A percentile compares a stretch with the other conserved stretches of the same genome.
These are phyloP conservation scores for Anguilla japonica DNA, from an alignment of 2,113 vertebrate genomes.

Conservation along the genomic window DNA sequence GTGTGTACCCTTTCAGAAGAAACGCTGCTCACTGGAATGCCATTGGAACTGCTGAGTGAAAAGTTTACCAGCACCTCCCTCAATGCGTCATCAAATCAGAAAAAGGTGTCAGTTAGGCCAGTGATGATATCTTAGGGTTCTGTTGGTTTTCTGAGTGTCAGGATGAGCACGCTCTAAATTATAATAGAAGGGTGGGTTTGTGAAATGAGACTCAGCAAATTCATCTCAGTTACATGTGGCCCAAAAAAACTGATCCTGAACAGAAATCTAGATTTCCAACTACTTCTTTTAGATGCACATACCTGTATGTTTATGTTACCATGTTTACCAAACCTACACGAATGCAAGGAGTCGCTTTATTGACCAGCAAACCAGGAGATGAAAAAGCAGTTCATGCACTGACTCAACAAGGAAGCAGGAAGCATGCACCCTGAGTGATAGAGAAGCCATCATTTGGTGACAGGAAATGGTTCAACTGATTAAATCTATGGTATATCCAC, in stretches of 20 bases:
- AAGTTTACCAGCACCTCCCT: not conserved
- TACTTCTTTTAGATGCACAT: not conserved
- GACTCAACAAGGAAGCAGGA: constrained; percentile 35
- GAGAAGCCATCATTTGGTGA: not conserved
- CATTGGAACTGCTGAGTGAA: not conserved
- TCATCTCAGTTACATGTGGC: not conserved
- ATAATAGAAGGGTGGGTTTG: not conserved
- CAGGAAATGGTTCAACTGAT: constrained; percentile 29
- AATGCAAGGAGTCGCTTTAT: not conserved
- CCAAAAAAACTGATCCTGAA: not conserved
- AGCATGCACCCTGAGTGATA: constrained; percentile 25
- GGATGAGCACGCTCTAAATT: not conserved
- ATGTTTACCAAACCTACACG: not conserved
- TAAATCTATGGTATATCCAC: not conserved
- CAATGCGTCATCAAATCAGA: not conserved
- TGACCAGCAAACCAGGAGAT: not conserved
- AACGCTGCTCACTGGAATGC: not conserved
- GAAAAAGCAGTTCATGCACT: not conserved
- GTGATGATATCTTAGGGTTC: not conserved
- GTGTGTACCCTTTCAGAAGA: not conserved
- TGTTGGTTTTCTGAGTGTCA: not conserved
- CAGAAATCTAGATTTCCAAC: not conserved
- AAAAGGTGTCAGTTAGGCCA: not conserved
- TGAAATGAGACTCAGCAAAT: not conserved
- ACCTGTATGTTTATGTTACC: not conserved